Evolutionary conservation across 30 jellyfish, hydroid and myxozoan genomes (phyloP), one percentile per base, ranked within the genome.

Genomic region (Nemopilema nomurai): DNA sequence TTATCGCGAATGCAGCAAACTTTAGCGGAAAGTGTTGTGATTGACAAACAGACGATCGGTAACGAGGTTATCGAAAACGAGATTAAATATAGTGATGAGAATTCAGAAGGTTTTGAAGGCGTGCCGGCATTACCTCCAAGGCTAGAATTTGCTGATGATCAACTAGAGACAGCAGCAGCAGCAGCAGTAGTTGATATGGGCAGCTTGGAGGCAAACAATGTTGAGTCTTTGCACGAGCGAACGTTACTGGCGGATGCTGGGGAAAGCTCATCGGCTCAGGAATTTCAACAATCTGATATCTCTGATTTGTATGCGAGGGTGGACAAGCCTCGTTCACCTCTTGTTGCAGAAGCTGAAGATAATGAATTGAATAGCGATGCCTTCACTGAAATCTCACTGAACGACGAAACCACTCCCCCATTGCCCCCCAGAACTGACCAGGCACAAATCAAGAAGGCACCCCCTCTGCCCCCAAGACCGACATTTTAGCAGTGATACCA

Each of bases 401-500:
- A 41, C 3, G 75, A 71, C 63, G 20, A 41, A 16, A 18, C 79
- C 22, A 80, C 89, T 8, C 89, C 87, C 32, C 89, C 79, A 23
- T 65, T 79, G 64, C 89, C 89, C 1, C 89, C 89, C 8, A 64
- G 80, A 26, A 66, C 89, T 17, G 41, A 29, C 7, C 70, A 73
- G 0, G 50, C 83, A 7, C 51, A 16, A 22, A 21, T 73, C 20
- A 73, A 32, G 21, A 73, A 73, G 27, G 83, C 65, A 8, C 80
- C 80, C 30, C 80, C 80, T 4, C 25, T 70, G 65, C 80, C 80
- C 18, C 80, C 80, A 70, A 70, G 80, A 29, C 80, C 80, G 33
- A n/a, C n/a, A n/a, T n/a, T n/a, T n/a, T n/a, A n/a, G n/a, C n/a
- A n/a, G n/a, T n/a, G n/a, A n/a, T n/a, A n/a, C n/a, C n/a, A n/a